phyloP scores from a whole-genome alignment of 2,888 invertebrate species.

The Meta bourneti region DNA sequence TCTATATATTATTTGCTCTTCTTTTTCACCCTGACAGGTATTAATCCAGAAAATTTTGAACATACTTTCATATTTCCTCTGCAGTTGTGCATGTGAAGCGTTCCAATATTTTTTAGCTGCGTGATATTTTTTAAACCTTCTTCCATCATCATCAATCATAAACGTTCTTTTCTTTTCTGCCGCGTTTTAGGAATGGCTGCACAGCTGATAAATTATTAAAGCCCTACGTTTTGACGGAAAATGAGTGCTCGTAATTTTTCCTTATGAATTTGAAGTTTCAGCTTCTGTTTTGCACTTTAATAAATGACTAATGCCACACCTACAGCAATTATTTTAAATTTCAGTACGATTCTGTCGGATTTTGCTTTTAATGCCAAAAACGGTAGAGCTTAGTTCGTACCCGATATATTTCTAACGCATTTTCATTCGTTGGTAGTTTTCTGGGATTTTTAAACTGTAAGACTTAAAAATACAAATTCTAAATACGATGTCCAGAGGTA shows the following conservation, averaged over 20 bases:
- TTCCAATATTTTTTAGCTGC: slow-evolving; percentile 24
- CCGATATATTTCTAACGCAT: too few relatives aligned
- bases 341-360: background rate
- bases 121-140: slow-evolving; percentile 62
- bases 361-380: background rate
- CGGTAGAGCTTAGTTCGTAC: too few relatives aligned
- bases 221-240: slow-evolving; percentile 67
- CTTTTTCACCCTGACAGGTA: slow-evolving; percentile 57
- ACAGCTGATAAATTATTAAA: slow-evolving; percentile 73
- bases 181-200: slow-evolving; percentile 65
- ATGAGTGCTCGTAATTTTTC: slow-evolving; percentile 70
- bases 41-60: slow-evolving; percentile 67
- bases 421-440: too few relatives aligned
- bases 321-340: slow-evolving; percentile 5
- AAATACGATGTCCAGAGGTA: too few relatives aligned
- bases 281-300: slow-evolving; percentile 54
- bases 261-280: slow-evolving; percentile 69
- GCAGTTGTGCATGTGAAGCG: slow-evolving; percentile 31
- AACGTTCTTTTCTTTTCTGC: slow-evolving; percentile 48
- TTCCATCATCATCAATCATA: slow-evolving; percentile 67
- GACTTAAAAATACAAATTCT: too few relatives aligned
- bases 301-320: slow-evolving; percentile 53
- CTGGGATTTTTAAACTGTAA: too few relatives aligned
- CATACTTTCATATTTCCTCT: slow-evolving; percentile 62
- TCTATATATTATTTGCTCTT: slow-evolving; percentile 28